Base-by-base conservation (phyloP, 2,113 vertebrate species). In the Craseonycteris thonglongyai region DNA sequence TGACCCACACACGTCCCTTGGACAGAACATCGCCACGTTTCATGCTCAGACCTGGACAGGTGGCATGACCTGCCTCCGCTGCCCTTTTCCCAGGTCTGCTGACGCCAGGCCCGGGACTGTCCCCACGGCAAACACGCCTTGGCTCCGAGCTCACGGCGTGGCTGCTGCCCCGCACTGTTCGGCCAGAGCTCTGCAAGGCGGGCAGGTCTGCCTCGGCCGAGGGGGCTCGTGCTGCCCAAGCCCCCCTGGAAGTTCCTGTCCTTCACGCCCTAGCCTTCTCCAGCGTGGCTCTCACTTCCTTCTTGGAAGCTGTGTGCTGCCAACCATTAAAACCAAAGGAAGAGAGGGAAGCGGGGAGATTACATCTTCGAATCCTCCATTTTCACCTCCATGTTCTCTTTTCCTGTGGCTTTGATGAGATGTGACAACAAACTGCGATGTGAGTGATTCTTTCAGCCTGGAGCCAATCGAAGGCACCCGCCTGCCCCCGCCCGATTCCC, bases 11-110 rank as follows among this genome's bases (percentile, higher is more conserved):
- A 12, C 1, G 19, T 33, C 30, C 61, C n/a, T 10, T 14, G n/a
- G 26, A 4, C 1, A 35, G 33, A 4, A n/a, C 49, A 0, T 7
- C 1, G 1, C 8, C 76, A 28, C 54, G 0, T 26, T 40, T 14
- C 54, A 3, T 0, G 1, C 22, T 10, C 82, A 47, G 26, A 49
- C 49, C 18, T 1, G 7, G 7, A 6, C 19, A 35, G 40, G 58
- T 0, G 1, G 63, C n/a, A 7, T 0, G 1, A 38, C 42, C 82
- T 21, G 26, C 33, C 21, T 22, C 0, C 0, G n/a, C 7, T 45
- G 15, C 42, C 38, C 24, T 12, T 10, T 22, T 9, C 79, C 30
- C 30, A 5, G 0, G 9, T 7, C 51, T 40, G 21, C 68, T 16
- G 28, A 58, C 5, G 38, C 68, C 47, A 54, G 24, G 42, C 15